Evolutionary conservation across 2,888 invertebrate species (phyloP), one percentile per base, ranked within the genome.

Genomic region (Cynaeus angustus): DNA sequence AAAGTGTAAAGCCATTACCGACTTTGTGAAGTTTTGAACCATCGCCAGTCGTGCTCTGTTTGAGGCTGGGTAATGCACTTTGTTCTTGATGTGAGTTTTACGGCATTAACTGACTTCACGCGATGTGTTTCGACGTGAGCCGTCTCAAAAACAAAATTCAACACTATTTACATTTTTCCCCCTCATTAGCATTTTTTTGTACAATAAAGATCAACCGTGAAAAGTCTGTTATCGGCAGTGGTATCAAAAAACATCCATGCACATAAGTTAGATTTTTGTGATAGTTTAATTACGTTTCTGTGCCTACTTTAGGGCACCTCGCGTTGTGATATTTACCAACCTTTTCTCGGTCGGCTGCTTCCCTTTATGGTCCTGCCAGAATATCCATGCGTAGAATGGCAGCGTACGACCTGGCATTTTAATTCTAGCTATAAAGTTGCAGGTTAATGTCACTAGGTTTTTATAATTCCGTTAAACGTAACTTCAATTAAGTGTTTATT

Each of bases 1-100:
- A 74, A 76, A 76, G 76, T 78, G 79, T 77, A 78, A 77, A 77
- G 78, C 79, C 78, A 79, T 79, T 79, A 77, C 76, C 74, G 76
- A 79, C 78, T 72, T 78, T 77, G 55, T 62, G 71, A 71, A 77
- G 75, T 75, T 74, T 75, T 75, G 75, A 76, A 76, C 66, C 50
- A 52, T 26, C 52, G 52, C 52, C 28, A 41, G 50, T 64, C 52
- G 45, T 21, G 41, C 50, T 50, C 50, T 28, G 50, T 64, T 28
- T 50, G 52, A 37, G 13, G 59, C 38, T 50, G 21, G 30, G 56
- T 37, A 66, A 66, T 66, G 56, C 66, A 66, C 46, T 66, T 66
- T 55, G 66, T 66, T 56, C 55, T 56, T 56, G 45, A 14, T 12
- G 33, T n/a, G 12, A 26, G 26, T 26, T 33, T 21, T 53, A 14